Evolutionary conservation across 2,113 vertebrate genomes (phyloP).

Genomic region (Onychostoma macrolepis): DNA sequence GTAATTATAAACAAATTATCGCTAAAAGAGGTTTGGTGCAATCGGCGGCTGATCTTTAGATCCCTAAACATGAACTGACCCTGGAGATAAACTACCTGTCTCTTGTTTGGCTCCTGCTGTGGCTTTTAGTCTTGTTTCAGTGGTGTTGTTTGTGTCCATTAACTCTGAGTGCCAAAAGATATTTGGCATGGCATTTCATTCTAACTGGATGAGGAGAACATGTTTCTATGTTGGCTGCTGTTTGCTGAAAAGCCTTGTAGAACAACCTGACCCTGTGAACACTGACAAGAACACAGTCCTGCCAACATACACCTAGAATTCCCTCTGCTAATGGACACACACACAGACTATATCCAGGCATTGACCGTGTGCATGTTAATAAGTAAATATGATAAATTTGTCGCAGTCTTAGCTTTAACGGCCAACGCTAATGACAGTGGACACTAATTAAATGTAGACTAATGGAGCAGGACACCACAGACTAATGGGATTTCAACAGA

Average conservation of each 20-base stretch:
- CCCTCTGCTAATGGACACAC: neutral
- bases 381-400: slow-evolving; percentile 41
- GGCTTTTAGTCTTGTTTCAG: slow-evolving; percentile 12
- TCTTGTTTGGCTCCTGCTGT: slow-evolving; percentile 18
- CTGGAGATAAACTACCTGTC: slow-evolving; percentile 4
- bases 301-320: slow-evolving; percentile 1
- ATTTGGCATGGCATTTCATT: slow-evolving; percentile 15
- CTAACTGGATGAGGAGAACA: slow-evolving; percentile 9
- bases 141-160: neutral
- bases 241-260: neutral
- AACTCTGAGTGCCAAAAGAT: slow-evolving; percentile 2
- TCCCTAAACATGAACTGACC: neutral
- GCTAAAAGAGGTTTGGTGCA: slow-evolving; percentile 2
- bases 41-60: neutral
- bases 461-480: slow-evolving; percentile 46
- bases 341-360: neutral
- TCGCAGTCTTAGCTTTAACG: slow-evolving; percentile 17
- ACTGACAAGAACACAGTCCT: slow-evolving; percentile 1
- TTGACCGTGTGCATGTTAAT: slow-evolving; percentile 9
- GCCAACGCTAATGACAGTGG: slow-evolving; percentile 25
- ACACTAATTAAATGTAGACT: slow-evolving; percentile 51
- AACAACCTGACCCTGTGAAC: slow-evolving; percentile 23
- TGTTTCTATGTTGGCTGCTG: neutral
- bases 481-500: slow-evolving; percentile 50
- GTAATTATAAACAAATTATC: neutral